Base-by-base conservation (phyloP, 2,888 invertebrate genomes). In the Drosophila infuscata region DNA sequence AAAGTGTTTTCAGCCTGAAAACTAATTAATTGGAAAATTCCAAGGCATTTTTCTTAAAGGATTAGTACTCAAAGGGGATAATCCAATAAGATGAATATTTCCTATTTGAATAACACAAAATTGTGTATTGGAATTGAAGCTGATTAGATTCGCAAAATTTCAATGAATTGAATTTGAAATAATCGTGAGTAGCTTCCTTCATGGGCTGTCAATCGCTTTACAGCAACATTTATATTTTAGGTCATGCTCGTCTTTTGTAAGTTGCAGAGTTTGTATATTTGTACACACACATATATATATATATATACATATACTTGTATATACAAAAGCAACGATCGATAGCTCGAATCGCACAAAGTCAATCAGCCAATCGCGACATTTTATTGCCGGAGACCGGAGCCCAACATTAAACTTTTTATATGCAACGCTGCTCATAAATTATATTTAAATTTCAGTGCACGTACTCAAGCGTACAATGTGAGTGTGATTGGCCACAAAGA, bases 301-400 rank as follows among this genome's bases (percentile, higher is more conserved):
- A 7, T 46, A 7, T 12, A 67, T 74, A 29, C 7, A 36, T 6
- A 60, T 60, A 69, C 63, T 20, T 46, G 64, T 61, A 74, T 64
- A 62, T 60, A 77, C 67, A 63, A 69, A 60, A 63, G 12, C 20
- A 52, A 20, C 33, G 64, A 35, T 61, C 60, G 60, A 35, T 49
- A 54, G 79, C 58, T 54, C n/a, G 75, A 49, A 61, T 72, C 43
- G 38, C 63, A 36, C 49, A 65, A 52, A 82, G 74, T 79, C 87
- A 78, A 83, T 83, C 84, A 82, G 73, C 84, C 87, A 87, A 88
- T 86, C 89, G 85, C 87, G 89, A 86, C 89, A 85, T 85, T 88
- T 85, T 83, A 83, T 88, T 70, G 73, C 79, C 84, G 56, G 58
- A 58, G 51, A 51, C 29, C 36, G 32, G 25, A 46, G 35, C 33